A percentile compares a stretch with the other conserved stretches of the same genome.
These are phyloP conservation scores for Scytalopus superciliaris DNA, from an alignment of 2,113 vertebrate species.

Conservation along the genomic window DNA sequence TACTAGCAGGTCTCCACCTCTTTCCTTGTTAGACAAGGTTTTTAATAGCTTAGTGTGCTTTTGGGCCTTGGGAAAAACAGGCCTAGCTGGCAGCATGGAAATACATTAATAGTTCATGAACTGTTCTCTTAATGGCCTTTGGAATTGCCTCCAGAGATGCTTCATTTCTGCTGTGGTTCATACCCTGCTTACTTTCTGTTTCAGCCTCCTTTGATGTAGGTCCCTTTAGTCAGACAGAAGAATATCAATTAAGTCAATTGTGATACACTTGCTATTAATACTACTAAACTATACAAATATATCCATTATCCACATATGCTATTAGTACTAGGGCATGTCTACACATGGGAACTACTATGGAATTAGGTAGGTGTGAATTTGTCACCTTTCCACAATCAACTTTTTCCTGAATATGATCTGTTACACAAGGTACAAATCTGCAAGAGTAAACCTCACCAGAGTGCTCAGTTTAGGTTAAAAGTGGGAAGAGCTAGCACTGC, in stretches of 20 bases:
- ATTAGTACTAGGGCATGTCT: not conserved
- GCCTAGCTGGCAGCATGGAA: not conserved
- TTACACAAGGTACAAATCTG: not conserved
- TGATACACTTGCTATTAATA: not conserved
- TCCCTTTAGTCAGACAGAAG: not conserved
- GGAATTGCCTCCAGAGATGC: not conserved
- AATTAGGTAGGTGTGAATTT: not conserved
- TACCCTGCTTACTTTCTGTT: not conserved
- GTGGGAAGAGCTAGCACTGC: not conserved
- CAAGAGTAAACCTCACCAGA: not conserved
- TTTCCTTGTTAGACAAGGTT: not conserved
- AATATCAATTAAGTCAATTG: not conserved
- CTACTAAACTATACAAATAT: not conserved
- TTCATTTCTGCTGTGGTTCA: not conserved
- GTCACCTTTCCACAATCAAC: not conserved
- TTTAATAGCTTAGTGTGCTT: not conserved
- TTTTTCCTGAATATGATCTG: not conserved
- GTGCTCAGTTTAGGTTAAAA: not conserved
- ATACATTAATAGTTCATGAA: slow-evolving; percentile 26
- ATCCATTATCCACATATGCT: not conserved
- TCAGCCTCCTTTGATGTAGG: slow-evolving; percentile 20
- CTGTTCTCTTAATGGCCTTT: not conserved
- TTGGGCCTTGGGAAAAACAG: not conserved
- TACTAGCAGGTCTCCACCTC: not conserved
- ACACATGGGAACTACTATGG: not conserved